Evolutionary conservation across 1,140 invertebrate genomes (phyloP), one percentile per base, ranked within the genome.

Genomic region (Nebria ingens): DNA sequence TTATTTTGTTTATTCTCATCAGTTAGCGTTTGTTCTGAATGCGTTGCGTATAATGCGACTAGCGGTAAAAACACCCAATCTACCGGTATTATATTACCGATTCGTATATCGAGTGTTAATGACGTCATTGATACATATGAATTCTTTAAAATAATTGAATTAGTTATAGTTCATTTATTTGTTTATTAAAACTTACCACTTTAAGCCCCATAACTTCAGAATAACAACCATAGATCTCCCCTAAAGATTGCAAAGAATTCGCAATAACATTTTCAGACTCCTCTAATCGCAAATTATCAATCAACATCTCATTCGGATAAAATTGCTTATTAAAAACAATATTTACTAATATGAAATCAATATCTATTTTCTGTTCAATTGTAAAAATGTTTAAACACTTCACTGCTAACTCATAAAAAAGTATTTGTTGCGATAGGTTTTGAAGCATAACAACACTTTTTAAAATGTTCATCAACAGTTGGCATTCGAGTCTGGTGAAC

Each of bases 31-130:
- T 65, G 25, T 68, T 64, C 17, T 76, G 73, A 61, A 63, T 69
- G 22, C n/a, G 73, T 77, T 1, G 74, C 70, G 54, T 84, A 83
- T 21, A 80, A 62, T 23, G 76, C 71, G 1, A 84, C 68, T 17
- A 85, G 72, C 1, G 82, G 82, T 22, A 83, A 70, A 61, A 83
- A 85, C 4, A 83, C 76, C 82, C 83, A 85, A 64, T 85, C 83
- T 62, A 77, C 75, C 0, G 82, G 82, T 59, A 85, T 75, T 1
- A 79, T 71, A 40, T 73, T 75, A 40, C 73, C 72, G 55, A 71
- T 70, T 68, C 71, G 61, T 22, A 60, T 56, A 56, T 68, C 63
- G 19, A 69, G 21, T 40, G 55, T 62, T 20, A 60, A 57, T 51
- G 59, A 55, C 38, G 54, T 55, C 1, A 56, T 45, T 22, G 59